Percentiles rank a stretch among this genome's conserved stretches.
Conservation (phyloP, 2,888 invertebrate genomes). For the Drosophila recens region DNA sequence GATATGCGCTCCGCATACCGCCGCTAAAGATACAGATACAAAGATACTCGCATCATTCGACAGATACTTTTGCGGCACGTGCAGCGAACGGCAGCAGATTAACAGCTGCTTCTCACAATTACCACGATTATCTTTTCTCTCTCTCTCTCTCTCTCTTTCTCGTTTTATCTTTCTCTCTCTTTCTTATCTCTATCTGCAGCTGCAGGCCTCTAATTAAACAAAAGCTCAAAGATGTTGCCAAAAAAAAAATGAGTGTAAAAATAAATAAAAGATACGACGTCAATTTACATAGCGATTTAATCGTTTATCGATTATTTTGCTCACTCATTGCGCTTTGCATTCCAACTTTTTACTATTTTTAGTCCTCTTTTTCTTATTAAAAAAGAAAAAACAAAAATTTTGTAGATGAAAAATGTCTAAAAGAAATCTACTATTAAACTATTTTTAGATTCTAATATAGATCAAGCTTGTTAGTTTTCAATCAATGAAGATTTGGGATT, state of each 20-base stretch:
- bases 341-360: slow-evolving; percentile 40
- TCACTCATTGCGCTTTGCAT: slow-evolving; percentile 21
- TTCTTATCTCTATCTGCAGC: background rate
- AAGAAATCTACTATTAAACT: background rate
- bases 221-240: slow-evolving; percentile 32
- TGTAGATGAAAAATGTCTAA: background rate
- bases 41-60: slow-evolving; percentile 18
- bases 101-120: slow-evolving; percentile 47
- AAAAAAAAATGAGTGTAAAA: slow-evolving; percentile 17
- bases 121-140: slow-evolving; percentile 9
- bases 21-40: slow-evolving; percentile 25
- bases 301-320: slow-evolving; percentile 45
- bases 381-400: too few species aligned
- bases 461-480: too few species aligned
- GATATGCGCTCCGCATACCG: slow-evolving; percentile 29
- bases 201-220: slow-evolving; percentile 45
- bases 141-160: slow-evolving; percentile 8
- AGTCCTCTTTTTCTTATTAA: background rate
- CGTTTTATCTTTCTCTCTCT: background rate
- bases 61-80: slow-evolving; percentile 37
- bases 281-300: slow-evolving; percentile 40
- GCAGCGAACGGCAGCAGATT: slow-evolving; percentile 40
- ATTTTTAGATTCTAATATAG: too few species aligned
- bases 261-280: slow-evolving; percentile 15
- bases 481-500: too few species aligned